These are phyloP conservation scores for Micromesistius poutassou DNA, from an alignment of 2,797 vertebrate species.

Conservation along the genomic window DNA sequence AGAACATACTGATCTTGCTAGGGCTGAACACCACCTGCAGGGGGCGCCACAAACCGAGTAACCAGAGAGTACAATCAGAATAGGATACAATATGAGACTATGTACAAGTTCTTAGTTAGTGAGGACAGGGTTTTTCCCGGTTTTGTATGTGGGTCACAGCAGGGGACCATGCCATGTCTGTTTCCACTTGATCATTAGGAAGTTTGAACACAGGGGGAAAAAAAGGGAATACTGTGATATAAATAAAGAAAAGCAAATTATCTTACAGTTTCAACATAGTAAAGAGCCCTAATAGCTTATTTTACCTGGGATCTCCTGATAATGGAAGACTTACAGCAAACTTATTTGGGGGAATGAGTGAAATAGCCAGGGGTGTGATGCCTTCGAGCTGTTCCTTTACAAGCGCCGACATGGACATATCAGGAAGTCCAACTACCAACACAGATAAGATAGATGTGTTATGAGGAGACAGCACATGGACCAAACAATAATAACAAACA, in stretches of 20 bases:
- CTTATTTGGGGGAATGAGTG: constrained; percentile 64
- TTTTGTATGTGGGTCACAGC: not conserved
- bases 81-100: not conserved
- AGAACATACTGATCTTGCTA: constrained; percentile 72
- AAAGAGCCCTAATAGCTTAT: not conserved
- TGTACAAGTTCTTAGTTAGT: not conserved
- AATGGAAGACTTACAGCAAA: constrained; percentile 68
- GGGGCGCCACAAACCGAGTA: not conserved
- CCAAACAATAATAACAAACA: not conserved
- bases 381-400: constrained; percentile 77
- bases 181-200: not conserved
- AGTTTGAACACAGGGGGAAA: not conserved
- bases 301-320: not conserved
- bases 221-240: not conserved
- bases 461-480: not conserved
- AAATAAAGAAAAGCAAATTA: not conserved
- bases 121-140: not conserved
- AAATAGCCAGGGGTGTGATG: constrained; percentile 66
- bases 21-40: constrained; percentile 72
- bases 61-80: not conserved
- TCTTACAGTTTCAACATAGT: not conserved
- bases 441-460: not conserved
- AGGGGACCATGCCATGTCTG: not conserved
- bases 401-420: constrained; percentile 75
- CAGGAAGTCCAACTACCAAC: constrained; percentile 70